Percentiles rank a stretch among this genome's conserved stretches.
Evolutionary conservation across 2,113 vertebrate species (phyloP).

Genomic region (Mormyrus lacerda): DNA sequence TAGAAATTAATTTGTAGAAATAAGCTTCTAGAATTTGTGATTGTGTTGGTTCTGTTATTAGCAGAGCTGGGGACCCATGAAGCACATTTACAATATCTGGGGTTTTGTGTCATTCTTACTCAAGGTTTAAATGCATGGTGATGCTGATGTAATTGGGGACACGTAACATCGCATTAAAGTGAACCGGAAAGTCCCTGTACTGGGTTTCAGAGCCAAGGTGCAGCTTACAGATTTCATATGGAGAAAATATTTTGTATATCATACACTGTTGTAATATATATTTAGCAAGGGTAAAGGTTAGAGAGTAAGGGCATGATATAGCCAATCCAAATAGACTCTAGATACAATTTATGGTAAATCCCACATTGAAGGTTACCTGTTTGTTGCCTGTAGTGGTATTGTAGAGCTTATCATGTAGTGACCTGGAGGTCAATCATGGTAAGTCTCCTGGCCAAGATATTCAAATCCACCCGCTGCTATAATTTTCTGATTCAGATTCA

Average conservation of each 20-base stretch:
- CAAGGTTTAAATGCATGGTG: background rate
- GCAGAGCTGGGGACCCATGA: background rate
- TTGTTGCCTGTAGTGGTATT: background rate
- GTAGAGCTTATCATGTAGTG: background rate
- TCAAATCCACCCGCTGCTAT: background rate
- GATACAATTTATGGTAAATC: background rate
- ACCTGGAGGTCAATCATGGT: background rate
- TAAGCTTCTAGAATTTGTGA: constrained; percentile 15
- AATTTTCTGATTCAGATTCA: background rate
- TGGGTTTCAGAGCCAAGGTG: background rate
- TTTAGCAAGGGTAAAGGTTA: background rate
- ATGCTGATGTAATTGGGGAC: background rate
- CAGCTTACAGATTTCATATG: background rate
- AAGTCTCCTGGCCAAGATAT: background rate
- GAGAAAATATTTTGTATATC: background rate
- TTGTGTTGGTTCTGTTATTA: background rate
- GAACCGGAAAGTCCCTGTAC: background rate
- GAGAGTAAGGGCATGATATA: background rate
- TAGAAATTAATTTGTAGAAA: constrained; percentile 10
- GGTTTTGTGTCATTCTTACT: background rate
- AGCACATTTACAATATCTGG: background rate
- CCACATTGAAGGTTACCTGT: background rate
- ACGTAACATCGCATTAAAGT: background rate
- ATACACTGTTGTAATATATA: background rate
- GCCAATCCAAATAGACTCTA: background rate